phyloP scores from a whole-genome alignment of 2,888 invertebrate genomes.

The Herminia tarsipennalis region DNA sequence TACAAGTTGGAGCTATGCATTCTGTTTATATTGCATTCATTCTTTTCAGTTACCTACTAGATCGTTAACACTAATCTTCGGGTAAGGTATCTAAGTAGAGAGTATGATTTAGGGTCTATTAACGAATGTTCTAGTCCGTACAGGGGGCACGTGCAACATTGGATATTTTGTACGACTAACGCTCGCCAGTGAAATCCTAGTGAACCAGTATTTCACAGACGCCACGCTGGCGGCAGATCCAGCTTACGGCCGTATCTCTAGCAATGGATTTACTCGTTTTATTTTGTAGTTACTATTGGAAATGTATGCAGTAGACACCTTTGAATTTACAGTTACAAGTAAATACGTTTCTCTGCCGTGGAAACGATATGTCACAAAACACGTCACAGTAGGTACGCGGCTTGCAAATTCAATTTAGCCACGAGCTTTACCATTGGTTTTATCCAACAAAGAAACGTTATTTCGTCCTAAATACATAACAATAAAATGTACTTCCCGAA shows the following conservation, averaged over 20 bases:
- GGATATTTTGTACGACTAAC: conserved; percentile 17
- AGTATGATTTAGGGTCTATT: conserved; percentile 23
- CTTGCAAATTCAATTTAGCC: conserved; percentile 46
- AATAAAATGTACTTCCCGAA: conserved; percentile 42
- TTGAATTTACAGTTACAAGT: conserved; percentile 25
- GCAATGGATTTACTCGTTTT: conserved; percentile 24
- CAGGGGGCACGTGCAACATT: conserved; percentile 39
- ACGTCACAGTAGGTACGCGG: conserved; percentile 40
- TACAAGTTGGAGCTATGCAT: conserved; percentile 52
- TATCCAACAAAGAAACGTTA: conserved; percentile 43
- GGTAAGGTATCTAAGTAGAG: conserved; percentile 5
- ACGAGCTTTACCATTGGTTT: conserved; percentile 34
- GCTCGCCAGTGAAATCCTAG: conserved; percentile 18
- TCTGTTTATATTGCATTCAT: conserved; percentile 31
- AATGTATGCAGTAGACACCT: conserved; percentile 6
- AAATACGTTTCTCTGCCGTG: conserved; percentile 25
- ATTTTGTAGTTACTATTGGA: conserved; percentile 8
- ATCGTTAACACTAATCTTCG: too few relatives aligned
- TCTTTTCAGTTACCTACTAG: conserved; percentile 43
- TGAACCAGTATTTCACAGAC: conserved; percentile 21
- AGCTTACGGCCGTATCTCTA: conserved; percentile 13
- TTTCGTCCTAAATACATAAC: conserved; percentile 43
- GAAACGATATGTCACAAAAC: conserved; percentile 39
- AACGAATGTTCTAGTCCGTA: conserved; percentile 29
- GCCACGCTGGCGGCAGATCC: conserved; percentile 2